These are phyloP conservation scores for Amphilophus citrinellus DNA, from an alignment of 2,113 vertebrate genomes.

Conservation along the genomic window DNA sequence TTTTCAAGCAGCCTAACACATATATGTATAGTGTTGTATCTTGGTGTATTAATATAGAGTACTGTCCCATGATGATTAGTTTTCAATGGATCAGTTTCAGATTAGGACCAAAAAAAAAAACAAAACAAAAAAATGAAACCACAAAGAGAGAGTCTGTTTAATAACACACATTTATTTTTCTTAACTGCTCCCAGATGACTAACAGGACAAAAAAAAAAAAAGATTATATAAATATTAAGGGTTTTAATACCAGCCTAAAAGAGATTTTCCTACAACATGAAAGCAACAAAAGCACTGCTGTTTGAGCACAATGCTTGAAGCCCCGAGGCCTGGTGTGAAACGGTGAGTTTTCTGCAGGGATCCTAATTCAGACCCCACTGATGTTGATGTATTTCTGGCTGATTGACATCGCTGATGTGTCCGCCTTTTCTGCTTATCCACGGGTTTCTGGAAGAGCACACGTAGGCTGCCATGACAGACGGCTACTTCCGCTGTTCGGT, in stretches of 20 bases:
- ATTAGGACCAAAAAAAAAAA: not conserved
- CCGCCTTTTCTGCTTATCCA: conserved; percentile 33
- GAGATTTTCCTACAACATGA: not conserved
- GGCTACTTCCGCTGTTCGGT: no score
- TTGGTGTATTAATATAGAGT: no score
- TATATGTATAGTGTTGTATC: no score
- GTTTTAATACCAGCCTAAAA: not conserved
- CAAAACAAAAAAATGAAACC: not conserved
- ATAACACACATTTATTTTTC: no score
- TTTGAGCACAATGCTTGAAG: conserved; percentile 10
- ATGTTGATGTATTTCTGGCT: not conserved
- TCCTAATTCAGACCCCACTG: conserved; percentile 20
- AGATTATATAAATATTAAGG: not conserved
- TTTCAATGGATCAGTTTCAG: no score
- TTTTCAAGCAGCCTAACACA: no score
- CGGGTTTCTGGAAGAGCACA: no score
- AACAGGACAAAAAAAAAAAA: not conserved
- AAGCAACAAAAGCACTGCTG: not conserved
- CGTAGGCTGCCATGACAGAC: no score
- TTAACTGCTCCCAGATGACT: not conserved
- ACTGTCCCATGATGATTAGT: no score
- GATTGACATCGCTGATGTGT: conserved; percentile 36
- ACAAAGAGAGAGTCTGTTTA: not conserved
- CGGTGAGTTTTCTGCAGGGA: conserved; percentile 31
- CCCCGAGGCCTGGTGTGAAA: conserved; percentile 17